A percentile compares a stretch with the other conserved stretches of the same genome.
Evolutionary conservation across 2,797 vertebrate genomes (phyloP).

Genomic region (Chiroxiphia lanceolata): DNA sequence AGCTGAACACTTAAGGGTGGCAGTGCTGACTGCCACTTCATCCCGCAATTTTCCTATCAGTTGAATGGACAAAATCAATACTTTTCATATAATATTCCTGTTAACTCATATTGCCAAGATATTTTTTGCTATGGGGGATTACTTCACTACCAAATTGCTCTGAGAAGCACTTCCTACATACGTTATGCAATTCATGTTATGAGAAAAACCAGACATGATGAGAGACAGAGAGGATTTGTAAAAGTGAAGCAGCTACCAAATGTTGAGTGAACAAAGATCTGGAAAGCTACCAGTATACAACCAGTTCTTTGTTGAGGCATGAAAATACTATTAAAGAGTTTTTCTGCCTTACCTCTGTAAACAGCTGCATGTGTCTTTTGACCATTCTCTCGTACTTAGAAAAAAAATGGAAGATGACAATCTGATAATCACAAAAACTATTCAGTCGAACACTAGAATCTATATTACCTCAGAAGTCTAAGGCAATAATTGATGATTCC

Average conservation of each 20-base stretch:
- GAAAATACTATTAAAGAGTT: not conserved
- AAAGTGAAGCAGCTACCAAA: not conserved
- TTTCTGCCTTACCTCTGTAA: not conserved
- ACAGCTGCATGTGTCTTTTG: not conserved
- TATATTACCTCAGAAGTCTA: not conserved
- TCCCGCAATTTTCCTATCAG: constrained; percentile 18
- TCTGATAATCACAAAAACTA: not conserved
- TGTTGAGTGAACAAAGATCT: not conserved
- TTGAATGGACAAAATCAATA: constrained; percentile 14
- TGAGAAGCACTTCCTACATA: not conserved
- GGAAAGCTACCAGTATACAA: not conserved
- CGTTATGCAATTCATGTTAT: not conserved
- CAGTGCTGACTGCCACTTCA: not conserved
- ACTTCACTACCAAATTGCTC: not conserved
- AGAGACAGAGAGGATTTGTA: not conserved
- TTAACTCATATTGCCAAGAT: not conserved
- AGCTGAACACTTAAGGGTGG: not conserved
- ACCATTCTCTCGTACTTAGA: not conserved
- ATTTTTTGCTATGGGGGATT: not conserved
- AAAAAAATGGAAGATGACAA: not conserved
- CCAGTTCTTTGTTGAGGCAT: not conserved
- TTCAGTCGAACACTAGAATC: not conserved
- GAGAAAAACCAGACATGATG: not conserved
- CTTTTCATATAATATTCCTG: not conserved
- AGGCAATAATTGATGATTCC: not conserved